Base-by-base conservation (phyloP, 2,888 invertebrate species). In the Acanthosepion lycidas region DNA sequence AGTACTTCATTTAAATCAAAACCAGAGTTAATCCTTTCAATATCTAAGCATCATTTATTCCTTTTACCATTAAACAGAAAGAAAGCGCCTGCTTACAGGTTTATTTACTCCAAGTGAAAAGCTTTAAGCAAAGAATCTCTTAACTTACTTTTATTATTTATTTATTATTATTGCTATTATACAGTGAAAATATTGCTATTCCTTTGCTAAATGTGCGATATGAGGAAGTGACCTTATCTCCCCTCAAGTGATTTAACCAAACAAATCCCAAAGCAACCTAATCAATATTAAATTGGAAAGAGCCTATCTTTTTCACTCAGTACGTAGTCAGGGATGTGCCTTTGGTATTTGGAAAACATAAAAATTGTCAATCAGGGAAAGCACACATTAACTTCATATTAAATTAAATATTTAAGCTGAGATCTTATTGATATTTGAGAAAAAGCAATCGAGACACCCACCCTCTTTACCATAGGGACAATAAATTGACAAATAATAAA, bases 381-480 rank as follows among this genome's bases (percentile, higher is more conserved):
- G 78, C n/a, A 78, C 33, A 78, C 78, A 78, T 78, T n/a, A 78
- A 78, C 33, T 78, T n/a, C n/a, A 78, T 78, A 78, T 78, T 78
- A 33, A 78, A 78, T 78, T 33, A 78, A 78, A 78, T 78, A 78
- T 78, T 78, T 78, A 78, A n/a, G n/a, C 78, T 33, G n/a, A 78
- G 78, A 33, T 33, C 15, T 18, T 33, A 78, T 78, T 78, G 78
- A n/a, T 78, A 78, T 78, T 78, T 78, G 78, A 78, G n/a, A 78
- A 78, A n/a, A 78, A 78, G n/a, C n/a, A 78, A 78, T n/a, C n/a
- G 28, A 78, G 28, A 78, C 78, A 28, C 15, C 15, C n/a, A 78
- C 8, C 78, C n/a, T 42, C 0, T 78, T 15, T 18, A 12, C 8
- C n/a, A n/a, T n/a, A n/a, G 15, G 78, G 78, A 15, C n/a, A 78